phyloP scores from a whole-genome alignment of 2,888 invertebrate genomes.

The Corbicula japonica region DNA sequence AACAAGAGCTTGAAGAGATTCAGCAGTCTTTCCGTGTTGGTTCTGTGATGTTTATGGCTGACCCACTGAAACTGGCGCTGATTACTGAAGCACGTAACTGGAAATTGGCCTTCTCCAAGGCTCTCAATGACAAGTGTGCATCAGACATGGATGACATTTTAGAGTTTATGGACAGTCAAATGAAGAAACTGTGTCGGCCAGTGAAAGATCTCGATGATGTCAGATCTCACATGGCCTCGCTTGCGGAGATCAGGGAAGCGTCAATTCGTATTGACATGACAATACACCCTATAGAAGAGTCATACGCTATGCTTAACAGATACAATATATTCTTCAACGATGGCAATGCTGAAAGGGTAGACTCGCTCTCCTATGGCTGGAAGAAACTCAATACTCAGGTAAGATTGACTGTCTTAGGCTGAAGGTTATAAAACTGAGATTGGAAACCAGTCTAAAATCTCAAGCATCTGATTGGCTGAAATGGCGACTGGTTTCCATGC shows the following conservation, averaged over 20 bases:
- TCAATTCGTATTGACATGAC: slow-evolving; percentile 98
- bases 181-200: slow-evolving; percentile 94
- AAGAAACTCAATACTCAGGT: slow-evolving; percentile 90
- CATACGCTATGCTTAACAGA: slow-evolving; percentile 95
- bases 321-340: slow-evolving; percentile 95
- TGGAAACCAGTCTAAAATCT: no score
- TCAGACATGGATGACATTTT: slow-evolving; percentile 88
- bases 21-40: slow-evolving; percentile 84
- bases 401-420: no score
- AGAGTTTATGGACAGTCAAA: slow-evolving; percentile 96
- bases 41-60: slow-evolving; percentile 85
- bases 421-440: no score
- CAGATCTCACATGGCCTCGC: slow-evolving; percentile 95
- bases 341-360: slow-evolving; percentile 96
- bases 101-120: slow-evolving; percentile 86
- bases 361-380: slow-evolving; percentile 96
- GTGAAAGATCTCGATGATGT: slow-evolving; percentile 97
- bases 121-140: slow-evolving; percentile 86
- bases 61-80: slow-evolving; percentile 92
- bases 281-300: slow-evolving; percentile 98
- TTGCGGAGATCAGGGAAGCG: slow-evolving; percentile 95
- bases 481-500: no score
- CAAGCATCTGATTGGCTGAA: no score
- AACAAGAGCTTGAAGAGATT: slow-evolving; percentile 85
- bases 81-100: slow-evolving; percentile 89